Evolutionary conservation across 2,888 invertebrate genomes (phyloP), one percentile per base, ranked within the genome.

Genomic region (Heliconius sara): DNA sequence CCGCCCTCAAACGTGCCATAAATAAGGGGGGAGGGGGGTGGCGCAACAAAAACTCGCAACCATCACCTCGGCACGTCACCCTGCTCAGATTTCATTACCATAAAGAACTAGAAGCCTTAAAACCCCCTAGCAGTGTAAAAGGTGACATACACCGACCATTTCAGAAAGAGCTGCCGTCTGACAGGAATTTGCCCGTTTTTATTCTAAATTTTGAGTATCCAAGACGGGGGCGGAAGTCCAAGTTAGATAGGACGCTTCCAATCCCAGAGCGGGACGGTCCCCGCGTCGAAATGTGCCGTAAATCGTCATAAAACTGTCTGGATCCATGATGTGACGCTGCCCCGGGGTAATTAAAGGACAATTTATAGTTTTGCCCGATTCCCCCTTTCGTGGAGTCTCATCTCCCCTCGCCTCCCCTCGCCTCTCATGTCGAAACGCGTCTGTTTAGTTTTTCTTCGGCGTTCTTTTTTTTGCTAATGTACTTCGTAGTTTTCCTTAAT

Each of bases 231-330:
- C 80, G 87, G 84, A 79, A 80, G 91, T 74, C 85, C 92, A 82
- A 73, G 77, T 79, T 82, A 79, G 70, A 74, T 76, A 88, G 92
- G 94, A 84, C 86, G 90, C 87, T 88, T 88, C 89, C 90, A 91
- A 90, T 94, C 94, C 94, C 95, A 86, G 86, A 88, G 89, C 88
- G 89, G 88, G 88, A 87, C 88, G 85, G 89, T 85, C 87, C 87
- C 88, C 88, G 93, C 94, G 93, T 94, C 93, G 93, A 92, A 93
- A 92, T 93, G 93, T 91, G 93, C 91, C 93, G 93, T 94, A 94
- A 94, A 94, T 94, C 93, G 93, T 96, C 96, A 96, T 96, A 96
- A 96, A 96, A 96, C 96, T 96, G 96, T 96, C 96, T 96, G 95
- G 96, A 96, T 96, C 96, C 95, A 96, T 96, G 96, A 96, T 96